Base-by-base conservation (phyloP, 2,797 vertebrate species). In the Poeciliopsis presidionis region DNA sequence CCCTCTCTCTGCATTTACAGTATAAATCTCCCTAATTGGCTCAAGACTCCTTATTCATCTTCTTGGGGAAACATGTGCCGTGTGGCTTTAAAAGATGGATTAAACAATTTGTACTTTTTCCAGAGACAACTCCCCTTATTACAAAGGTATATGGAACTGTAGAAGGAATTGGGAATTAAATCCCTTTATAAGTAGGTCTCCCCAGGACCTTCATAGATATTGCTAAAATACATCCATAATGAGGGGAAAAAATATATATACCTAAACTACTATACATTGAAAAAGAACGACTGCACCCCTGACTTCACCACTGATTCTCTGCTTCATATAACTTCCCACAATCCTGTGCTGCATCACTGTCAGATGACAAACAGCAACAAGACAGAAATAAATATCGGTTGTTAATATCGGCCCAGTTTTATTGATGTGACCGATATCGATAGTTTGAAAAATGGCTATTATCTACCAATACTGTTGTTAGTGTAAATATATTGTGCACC, bases 41-140 rank as follows among this genome's bases (percentile, higher is more conserved):
- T 36, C 70, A 69, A 73, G 75, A 79, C 70, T 86, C 41, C 74
- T 75, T 81, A 74, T 79, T 82, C 71, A 71, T 90, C 74, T 85
- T 79, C 70, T 78, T 74, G 67, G 80, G 53, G 77, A 69, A 87
- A 77, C 65, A 79, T 75, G 71, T 20, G 80, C 20, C 67, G 53
- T 46, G 43, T 85, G 53, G 61, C 65, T 89, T 90, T 79, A 83
- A 69, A 72, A 82, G 78, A 76, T 80, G 84, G 87, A 86, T 87
- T 84, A 20, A 82, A 75, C 49, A 82, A 61, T 77, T 84, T 81
- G 74, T 53, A 79, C 46, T 79, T 80, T 55, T 78, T 63, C 82
- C 69, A 73, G 36, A 74, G 73, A 74, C 36, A 74, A 57, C 36
- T 41, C 51, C 39, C 41, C 13, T 18, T 43, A 59, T 57, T 57